Conservation (phyloP, 2,888 invertebrate species). For the Lycophotia porphyrea region DNA sequence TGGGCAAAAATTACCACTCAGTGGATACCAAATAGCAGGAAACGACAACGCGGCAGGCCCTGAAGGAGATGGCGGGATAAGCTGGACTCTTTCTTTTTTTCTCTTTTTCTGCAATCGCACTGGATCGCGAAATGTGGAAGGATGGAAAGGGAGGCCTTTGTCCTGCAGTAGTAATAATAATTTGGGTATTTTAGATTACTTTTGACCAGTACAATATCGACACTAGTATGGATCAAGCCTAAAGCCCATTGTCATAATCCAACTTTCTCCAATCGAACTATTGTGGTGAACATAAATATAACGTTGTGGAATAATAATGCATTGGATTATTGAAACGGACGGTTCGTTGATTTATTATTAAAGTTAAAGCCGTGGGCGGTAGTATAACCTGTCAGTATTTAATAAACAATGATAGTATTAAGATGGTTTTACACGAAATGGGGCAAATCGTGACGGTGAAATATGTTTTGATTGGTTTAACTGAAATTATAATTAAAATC, state of each 20-base stretch:
- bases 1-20: no score
- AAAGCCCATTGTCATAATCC: slow-evolving; percentile 18
- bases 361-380: slow-evolving; percentile 46
- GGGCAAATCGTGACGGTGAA: slow-evolving; percentile 12
- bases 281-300: slow-evolving; percentile 58
- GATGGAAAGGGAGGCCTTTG: no score
- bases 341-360: slow-evolving; percentile 53
- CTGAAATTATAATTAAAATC: not conserved
- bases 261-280: slow-evolving; percentile 54
- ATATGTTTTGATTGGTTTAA: not conserved
- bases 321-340: slow-evolving; percentile 53
- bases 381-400: slow-evolving; percentile 22
- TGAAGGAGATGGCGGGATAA: no score
- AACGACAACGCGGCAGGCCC: no score
- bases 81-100: no score
- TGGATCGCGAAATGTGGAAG: no score
- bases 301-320: slow-evolving; percentile 54
- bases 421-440: slow-evolving; percentile 34
- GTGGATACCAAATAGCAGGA: no score
- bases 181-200: not conserved
- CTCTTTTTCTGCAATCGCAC: no score
- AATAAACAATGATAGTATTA: slow-evolving; percentile 34
- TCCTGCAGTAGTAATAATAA: no score
- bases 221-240: slow-evolving; percentile 20
- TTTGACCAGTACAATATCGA: not conserved